These are phyloP conservation scores for Cremastobaeus sp. DNA, from an alignment of 2,888 invertebrate species.

Conservation along the genomic window DNA sequence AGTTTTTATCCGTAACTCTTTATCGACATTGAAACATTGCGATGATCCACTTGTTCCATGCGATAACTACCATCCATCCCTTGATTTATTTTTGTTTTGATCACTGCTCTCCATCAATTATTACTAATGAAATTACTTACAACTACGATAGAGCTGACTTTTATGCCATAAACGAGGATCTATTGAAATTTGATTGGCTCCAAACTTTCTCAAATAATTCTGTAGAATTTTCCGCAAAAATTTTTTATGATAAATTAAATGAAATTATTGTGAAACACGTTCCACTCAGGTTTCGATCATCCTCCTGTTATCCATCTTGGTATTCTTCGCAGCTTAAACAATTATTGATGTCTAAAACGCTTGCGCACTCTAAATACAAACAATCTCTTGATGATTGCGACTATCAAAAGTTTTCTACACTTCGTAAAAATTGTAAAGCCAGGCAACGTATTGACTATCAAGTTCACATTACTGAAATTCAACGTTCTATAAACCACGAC, in stretches of 20 bases:
- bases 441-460: too few relatives aligned
- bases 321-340: background rate
- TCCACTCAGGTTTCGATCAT: background rate
- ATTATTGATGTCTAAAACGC: background rate
- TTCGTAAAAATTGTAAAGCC: too few relatives aligned
- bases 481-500: too few relatives aligned
- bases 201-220: background rate
- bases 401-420: background rate
- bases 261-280: background rate
- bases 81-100: too few relatives aligned
- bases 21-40: background rate
- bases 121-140: background rate
- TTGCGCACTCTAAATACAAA: background rate
- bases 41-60: background rate
- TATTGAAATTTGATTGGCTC: constrained; percentile 1
- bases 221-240: background rate
- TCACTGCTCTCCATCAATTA: too few relatives aligned
- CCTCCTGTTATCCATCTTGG: background rate
- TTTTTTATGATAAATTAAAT: background rate
- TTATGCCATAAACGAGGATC: background rate
- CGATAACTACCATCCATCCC: background rate
- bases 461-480: too few relatives aligned
- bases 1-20: background rate
- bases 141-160: background rate
- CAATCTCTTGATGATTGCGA: background rate